Evolutionary conservation across 2,797 vertebrate species (phyloP).

Genomic region (Hoplostethus mediterraneus): DNA sequence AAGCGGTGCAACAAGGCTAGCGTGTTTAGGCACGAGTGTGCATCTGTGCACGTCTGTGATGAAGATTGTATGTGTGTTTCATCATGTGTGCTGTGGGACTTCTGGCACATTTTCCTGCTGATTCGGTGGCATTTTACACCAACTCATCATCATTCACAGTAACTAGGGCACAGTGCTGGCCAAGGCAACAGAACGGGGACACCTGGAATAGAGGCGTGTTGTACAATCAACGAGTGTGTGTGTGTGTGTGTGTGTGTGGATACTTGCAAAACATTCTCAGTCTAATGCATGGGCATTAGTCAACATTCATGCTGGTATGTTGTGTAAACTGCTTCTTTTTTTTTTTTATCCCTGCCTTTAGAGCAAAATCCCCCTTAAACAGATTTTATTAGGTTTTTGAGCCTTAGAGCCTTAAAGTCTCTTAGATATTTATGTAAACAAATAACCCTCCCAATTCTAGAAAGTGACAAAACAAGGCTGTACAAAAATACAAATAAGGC

Average conservation of each 20-base stretch:
- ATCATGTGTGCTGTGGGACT: conserved; percentile 53
- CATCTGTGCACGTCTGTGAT: conserved; percentile 26
- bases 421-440: too few relatives aligned
- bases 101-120: conserved; percentile 64
- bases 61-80: conserved; percentile 34
- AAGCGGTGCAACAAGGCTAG: conserved; percentile 67
- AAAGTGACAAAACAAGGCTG: too few relatives aligned
- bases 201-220: conserved; percentile 24
- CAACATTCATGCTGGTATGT: conserved; percentile 7
- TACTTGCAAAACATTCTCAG: conserved; percentile 1
- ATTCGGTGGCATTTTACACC: conserved; percentile 61
- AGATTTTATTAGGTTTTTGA: not conserved
- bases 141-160: conserved; percentile 36
- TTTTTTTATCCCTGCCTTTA: not conserved
- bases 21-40: conserved; percentile 32
- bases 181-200: conserved; percentile 59
- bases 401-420: too few relatives aligned
- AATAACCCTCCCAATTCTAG: too few relatives aligned
- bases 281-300: not conserved
- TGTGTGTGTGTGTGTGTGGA: not conserved
- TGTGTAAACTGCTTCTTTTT: not conserved
- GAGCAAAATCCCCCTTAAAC: not conserved
- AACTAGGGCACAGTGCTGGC: conserved; percentile 66
- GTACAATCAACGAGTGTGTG: conserved; percentile 16
- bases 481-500: too few relatives aligned